These are phyloP conservation scores for Danio aesculapii DNA, from an alignment of 2,797 vertebrate genomes.

Conservation along the genomic window DNA sequence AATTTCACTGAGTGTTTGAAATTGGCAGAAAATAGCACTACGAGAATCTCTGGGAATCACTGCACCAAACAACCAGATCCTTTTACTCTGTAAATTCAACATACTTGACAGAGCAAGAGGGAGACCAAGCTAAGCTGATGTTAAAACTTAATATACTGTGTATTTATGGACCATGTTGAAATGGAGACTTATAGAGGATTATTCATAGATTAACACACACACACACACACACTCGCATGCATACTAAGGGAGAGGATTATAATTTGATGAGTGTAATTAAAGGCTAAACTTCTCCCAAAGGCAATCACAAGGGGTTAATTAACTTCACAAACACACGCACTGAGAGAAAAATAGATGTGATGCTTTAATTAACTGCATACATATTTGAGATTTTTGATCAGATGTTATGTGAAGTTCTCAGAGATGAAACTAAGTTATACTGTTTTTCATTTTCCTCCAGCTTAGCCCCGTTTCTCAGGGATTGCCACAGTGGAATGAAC, in stretches of 20 bases:
- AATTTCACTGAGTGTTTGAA: not conserved
- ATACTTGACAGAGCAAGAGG: not conserved
- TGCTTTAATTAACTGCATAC: slow-evolving; percentile 48
- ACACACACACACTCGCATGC: not conserved
- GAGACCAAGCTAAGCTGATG: not conserved
- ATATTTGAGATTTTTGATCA: slow-evolving; percentile 52
- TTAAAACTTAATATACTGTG: not conserved
- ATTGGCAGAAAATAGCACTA: not conserved
- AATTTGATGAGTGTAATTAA: slow-evolving; percentile 64
- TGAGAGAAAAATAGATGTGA: slow-evolving; percentile 30
- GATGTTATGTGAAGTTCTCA: slow-evolving; percentile 13
- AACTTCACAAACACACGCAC: slow-evolving; percentile 38
- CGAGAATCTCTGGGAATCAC: not conserved
- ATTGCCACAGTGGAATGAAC: no score
- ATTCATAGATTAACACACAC: slow-evolving; percentile 27
- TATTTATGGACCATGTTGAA: slow-evolving; percentile 14
- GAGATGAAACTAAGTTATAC: not conserved
- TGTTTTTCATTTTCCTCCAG: not conserved
- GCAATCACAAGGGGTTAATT: slow-evolving; percentile 60
- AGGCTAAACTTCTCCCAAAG: slow-evolving; percentile 51
- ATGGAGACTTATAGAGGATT: slow-evolving; percentile 14
- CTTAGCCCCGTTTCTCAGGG: no score
- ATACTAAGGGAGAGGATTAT: slow-evolving; percentile 47
- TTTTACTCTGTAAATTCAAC: not conserved
- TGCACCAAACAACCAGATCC: not conserved